A percentile compares a stretch with the other conserved stretches of the same genome.
Evolutionary conservation across 2,888 invertebrate genomes (phyloP).

Genomic region (Acrobasis repandana): DNA sequence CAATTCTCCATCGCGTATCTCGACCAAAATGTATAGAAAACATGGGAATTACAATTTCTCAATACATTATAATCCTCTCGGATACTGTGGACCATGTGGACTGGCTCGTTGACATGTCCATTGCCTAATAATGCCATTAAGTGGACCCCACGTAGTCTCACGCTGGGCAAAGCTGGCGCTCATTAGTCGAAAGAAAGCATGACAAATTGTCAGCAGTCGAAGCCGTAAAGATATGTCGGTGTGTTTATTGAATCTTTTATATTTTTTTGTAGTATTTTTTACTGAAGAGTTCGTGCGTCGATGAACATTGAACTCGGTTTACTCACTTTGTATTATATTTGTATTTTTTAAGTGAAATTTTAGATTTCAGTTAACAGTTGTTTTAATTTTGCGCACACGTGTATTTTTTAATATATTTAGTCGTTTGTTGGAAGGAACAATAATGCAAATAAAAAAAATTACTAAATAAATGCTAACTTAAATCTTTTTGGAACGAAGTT

Average conservation of each 20-base stretch:
- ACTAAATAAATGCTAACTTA: too few species aligned
- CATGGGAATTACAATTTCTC: neutral
- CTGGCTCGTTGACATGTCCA: constrained; percentile 17
- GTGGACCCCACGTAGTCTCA: constrained; percentile 1
- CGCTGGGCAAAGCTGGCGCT: constrained; percentile 14
- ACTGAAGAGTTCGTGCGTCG: neutral
- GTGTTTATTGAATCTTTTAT: constrained; percentile 10
- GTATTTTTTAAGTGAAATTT: too few species aligned
- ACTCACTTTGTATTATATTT: neutral
- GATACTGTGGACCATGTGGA: neutral
- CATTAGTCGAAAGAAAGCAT: constrained; percentile 25
- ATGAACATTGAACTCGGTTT: neutral
- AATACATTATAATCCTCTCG: neutral
- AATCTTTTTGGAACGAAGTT: too few species aligned
- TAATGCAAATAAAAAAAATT: too few species aligned
- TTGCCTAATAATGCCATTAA: constrained; percentile 24
- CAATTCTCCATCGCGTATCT: too few species aligned
- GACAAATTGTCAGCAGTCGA: constrained; percentile 24
- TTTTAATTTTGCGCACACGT: too few species aligned
- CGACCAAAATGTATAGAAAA: too few species aligned
- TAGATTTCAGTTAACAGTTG: too few species aligned
- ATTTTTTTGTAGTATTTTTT: neutral
- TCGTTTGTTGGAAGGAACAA: too few species aligned
- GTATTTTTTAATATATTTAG: too few species aligned
- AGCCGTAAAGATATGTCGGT: constrained; percentile 4